phyloP scores from a whole-genome alignment of 2,888 invertebrate species.

The Andrena fulva region DNA sequence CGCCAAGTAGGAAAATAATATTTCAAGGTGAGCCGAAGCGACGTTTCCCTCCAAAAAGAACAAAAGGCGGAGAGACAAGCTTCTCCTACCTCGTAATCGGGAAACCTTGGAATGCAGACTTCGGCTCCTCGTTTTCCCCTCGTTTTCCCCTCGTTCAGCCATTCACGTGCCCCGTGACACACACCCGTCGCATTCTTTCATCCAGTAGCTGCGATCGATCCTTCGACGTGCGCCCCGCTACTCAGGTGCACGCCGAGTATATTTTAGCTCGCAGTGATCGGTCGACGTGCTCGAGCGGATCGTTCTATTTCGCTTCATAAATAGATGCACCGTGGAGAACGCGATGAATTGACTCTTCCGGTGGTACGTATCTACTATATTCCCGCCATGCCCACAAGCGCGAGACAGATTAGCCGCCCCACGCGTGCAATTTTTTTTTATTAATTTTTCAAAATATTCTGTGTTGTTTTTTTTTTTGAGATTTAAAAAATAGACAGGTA shows the following conservation, averaged over 20 bases:
- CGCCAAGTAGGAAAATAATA: background rate
- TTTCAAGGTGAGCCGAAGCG: background rate
- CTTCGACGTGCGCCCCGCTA: background rate
- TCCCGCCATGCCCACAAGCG: background rate
- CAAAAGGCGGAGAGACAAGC: background rate
- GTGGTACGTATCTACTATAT: slow-evolving; percentile 4
- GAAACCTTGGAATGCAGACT: slow-evolving; percentile 29
- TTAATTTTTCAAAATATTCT: too few species aligned
- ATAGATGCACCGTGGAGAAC: slow-evolving; percentile 35
- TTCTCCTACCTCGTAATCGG: background rate
- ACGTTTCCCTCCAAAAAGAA: background rate
- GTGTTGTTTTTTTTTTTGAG: too few species aligned
- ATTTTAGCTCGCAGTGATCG: slow-evolving; percentile 9
- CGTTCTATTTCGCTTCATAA: slow-evolving; percentile 43
- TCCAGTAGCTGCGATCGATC: background rate
- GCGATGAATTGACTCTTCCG: slow-evolving; percentile 49
- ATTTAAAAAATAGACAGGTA: too few species aligned
- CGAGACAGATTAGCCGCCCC: background rate
- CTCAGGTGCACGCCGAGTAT: background rate
- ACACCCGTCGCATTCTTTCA: slow-evolving; percentile 27
- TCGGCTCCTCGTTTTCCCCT: too few species aligned
- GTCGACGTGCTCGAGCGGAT: slow-evolving; percentile 17
- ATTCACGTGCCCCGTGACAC: background rate
- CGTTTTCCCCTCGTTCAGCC: background rate
- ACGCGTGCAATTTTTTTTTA: background rate